Conservation (phyloP, 2,888 invertebrate genomes). For the Cosmopolites sordidus region DNA sequence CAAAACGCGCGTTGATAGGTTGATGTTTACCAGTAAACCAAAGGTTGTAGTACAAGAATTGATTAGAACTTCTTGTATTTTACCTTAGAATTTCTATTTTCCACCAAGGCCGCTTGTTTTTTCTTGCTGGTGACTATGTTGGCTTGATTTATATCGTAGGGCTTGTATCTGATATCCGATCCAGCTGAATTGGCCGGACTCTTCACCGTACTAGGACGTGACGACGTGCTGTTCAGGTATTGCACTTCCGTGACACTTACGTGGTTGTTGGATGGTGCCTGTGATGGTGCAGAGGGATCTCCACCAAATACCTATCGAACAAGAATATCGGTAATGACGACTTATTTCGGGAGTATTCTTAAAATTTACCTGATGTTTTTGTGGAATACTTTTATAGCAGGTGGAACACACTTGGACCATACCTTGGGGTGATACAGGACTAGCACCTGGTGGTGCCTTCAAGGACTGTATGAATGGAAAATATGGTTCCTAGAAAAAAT, state of each 20-base stretch:
- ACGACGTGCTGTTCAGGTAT: conserved; percentile 42
- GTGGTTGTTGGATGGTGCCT: conserved; percentile 37
- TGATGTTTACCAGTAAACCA: no score
- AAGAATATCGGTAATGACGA: no score
- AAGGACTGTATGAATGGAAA: conserved; percentile 83
- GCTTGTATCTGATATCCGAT: conserved; percentile 58
- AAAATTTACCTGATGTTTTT: conserved; percentile 58
- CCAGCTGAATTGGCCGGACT: conserved; percentile 54
- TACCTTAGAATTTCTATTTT: conserved; percentile 35
- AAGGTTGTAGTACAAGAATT: no score
- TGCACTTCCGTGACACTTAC: conserved; percentile 46
- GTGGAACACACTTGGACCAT: conserved; percentile 84
- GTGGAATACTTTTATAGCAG: conserved; percentile 79
- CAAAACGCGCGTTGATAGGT: no score
- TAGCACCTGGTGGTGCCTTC: conserved; percentile 77
- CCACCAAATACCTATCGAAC: conserved; percentile 54
- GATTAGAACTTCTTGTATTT: no score
- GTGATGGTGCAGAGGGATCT: conserved; percentile 28
- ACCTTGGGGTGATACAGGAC: conserved; percentile 86
- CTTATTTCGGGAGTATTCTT: not conserved
- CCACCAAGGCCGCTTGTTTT: conserved; percentile 47
- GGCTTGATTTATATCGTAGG: conserved; percentile 54
- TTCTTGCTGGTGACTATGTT: conserved; percentile 50
- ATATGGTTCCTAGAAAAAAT: conserved; percentile 62
- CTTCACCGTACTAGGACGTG: conserved; percentile 52